Conservation (phyloP, 2,888 invertebrate species). For the Hemithea aestivaria region DNA sequence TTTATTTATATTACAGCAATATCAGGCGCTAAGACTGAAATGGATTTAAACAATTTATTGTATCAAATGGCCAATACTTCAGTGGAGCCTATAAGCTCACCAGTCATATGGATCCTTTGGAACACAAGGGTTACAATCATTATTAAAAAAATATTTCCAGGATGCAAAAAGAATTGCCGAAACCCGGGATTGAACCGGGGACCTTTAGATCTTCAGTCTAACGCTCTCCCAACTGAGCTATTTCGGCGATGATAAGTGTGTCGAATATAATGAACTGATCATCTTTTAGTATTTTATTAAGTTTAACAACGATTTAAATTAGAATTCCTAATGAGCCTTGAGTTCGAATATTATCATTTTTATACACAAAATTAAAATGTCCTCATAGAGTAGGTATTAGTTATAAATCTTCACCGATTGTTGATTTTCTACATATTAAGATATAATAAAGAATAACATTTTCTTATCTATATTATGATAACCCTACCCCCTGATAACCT, state of each 20-base stretch:
- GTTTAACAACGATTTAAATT: too few species aligned
- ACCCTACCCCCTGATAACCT: too few species aligned
- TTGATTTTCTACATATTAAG: too few species aligned
- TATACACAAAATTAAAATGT: too few species aligned
- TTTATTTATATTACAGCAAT: slow-evolving; percentile 36
- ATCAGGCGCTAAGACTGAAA: slow-evolving; percentile 38
- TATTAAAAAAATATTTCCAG: too few species aligned
- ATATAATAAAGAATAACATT: too few species aligned
- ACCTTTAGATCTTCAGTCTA: slow-evolving; percentile 34
- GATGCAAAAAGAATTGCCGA: slow-evolving; percentile 25
- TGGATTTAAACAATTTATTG: slow-evolving; percentile 46
- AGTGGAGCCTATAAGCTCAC: slow-evolving; percentile 30
- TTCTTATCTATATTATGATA: too few species aligned
- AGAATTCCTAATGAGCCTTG: too few species aligned
- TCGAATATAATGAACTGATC: not conserved
- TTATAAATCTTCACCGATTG: too few species aligned
- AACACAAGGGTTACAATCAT: slow-evolving; percentile 44
- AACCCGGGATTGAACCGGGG: slow-evolving; percentile 35
- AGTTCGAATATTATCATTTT: too few species aligned
- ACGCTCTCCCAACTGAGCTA: slow-evolving; percentile 28
- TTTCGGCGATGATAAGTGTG: slow-evolving; percentile 10
- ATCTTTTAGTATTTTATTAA: not conserved
- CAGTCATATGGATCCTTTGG: slow-evolving; percentile 61
- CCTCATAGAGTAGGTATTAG: too few species aligned
- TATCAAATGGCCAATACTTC: slow-evolving; percentile 31